Evolutionary conservation across 2,113 vertebrate genomes (phyloP), one percentile per base, ranked within the genome.

Genomic region (Euleptes europaea): DNA sequence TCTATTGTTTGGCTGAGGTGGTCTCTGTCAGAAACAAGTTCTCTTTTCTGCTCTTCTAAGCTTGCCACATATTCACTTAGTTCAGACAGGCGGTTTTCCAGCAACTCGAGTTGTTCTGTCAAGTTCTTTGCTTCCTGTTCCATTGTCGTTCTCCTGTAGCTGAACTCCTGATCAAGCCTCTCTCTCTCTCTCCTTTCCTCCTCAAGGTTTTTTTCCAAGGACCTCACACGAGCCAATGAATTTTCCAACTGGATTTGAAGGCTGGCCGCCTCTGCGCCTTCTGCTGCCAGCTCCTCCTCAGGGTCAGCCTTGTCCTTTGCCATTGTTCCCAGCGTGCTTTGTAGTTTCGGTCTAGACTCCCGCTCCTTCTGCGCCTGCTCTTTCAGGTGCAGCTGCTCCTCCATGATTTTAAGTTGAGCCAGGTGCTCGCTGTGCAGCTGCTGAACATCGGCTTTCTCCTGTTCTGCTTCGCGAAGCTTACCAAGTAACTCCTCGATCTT

Each of bases 211-310:
- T 97, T 94, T 75, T 98, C 96, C 87, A 97, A 86, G 31, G 94
- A 92, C 80, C 97, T 95, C 81, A 97, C 72, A 21, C 92, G 96
- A 23, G 91, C 93, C 74, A 97, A 95, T 0, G 95, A 92, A 82
- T 96, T 96, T 83, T 94, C 97, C 49, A 98, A 95, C 93, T 97
- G 97, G 47, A 88, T 95, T 82, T 94, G 95, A 38, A 98, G 94
- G 91, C 97, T 97, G 80, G 95, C 90, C 1, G 95, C 83, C 89
- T 98, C 97, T 85, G 97, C 95, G 84, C 95, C 96, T 94, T 98
- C 97, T 78, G 92, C 69, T 2, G 93, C 94, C 38, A 98, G 89
- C 2, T 95, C 95, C 26, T 97, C 96, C 88, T 95, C 95, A 88
- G 98, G 96, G 0, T 87, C 93, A 54, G 95, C 93, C 1, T 95